These are phyloP conservation scores for Druon quercuslanigerum DNA, from an alignment of 1,140 invertebrate species.

Conservation along the genomic window DNA sequence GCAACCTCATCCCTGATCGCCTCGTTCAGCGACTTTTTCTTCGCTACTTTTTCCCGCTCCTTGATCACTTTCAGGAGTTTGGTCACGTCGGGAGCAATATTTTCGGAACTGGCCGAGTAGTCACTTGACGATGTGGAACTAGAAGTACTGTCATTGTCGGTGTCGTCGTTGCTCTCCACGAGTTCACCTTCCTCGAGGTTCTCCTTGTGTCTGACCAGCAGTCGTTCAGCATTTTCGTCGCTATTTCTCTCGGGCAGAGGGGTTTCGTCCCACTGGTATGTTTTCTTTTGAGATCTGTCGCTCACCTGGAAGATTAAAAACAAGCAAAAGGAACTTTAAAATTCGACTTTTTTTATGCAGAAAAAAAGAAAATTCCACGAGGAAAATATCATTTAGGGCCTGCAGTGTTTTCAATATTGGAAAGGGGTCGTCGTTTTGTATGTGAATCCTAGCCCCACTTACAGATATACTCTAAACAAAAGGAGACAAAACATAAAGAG, in stretches of 20 bases:
- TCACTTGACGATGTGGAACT: slow-evolving; percentile 46
- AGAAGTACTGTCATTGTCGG: slow-evolving; percentile 43
- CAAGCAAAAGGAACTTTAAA: not conserved
- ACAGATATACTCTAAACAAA: too few relatives aligned
- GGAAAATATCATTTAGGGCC: too few relatives aligned
- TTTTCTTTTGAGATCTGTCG: slow-evolving; percentile 15
- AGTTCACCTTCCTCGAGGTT: not conserved
- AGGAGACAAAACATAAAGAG: too few relatives aligned
- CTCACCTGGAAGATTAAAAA: not conserved
- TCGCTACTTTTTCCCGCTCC: slow-evolving; percentile 70
- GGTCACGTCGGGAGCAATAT: slow-evolving; percentile 57
- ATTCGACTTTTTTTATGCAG: not conserved
- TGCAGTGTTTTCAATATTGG: too few relatives aligned
- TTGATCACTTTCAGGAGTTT: slow-evolving; percentile 70
- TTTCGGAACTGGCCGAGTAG: slow-evolving; percentile 47
- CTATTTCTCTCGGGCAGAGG: not conserved
- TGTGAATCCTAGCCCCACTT: too few relatives aligned
- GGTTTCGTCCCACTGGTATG: slow-evolving; percentile 10
- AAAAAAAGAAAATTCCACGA: not conserved
- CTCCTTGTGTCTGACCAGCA: not conserved
- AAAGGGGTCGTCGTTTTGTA: too few relatives aligned
- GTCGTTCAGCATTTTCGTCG: not conserved
- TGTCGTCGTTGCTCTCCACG: slow-evolving; percentile 32
- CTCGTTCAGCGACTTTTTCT: slow-evolving; percentile 67
- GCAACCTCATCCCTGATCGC: slow-evolving; percentile 71